Base-by-base conservation (phyloP, 2,797 vertebrate species). In the Silurus aristotelis region DNA sequence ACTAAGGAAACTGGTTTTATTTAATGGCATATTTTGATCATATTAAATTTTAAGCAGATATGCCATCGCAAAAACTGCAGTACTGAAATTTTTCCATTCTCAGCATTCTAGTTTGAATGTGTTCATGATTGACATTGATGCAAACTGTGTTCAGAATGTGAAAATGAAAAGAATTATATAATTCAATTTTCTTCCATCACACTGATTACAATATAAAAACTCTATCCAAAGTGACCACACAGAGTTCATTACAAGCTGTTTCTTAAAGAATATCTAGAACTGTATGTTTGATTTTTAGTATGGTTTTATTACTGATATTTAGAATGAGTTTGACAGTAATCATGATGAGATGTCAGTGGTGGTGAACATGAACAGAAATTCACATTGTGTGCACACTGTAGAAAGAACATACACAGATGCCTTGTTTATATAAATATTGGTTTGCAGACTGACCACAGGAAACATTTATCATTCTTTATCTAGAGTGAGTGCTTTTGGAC, bases 381-480 rank as follows among this genome's bases (percentile, higher is more conserved):
- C 15, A 76, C 38, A n/a, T 55, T 73, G 71, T 52, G 22, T 25
- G 48, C 71, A 73, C 22, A 55, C 20, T 60, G 12, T 15, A 60
- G 20, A 27, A 60, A 60, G 56, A 15, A 38, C 75, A 38, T 60
- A 43, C 68, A 73, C 77, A 85, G 56, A 72, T n/a, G 17, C 27
- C 56, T 60, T 38, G 75, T 8, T 13, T 77, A 22, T 19, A 77
- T 77, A 77, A 77, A 77, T 38, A 38, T 22, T 60, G 56, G 9
- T 22, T 77, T 31, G 2, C 19, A 77, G 5, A 38, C 58, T 80
- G 67, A 72, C 84, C 76, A 80, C 76, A 64, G 66, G 72, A 72
- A 64, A 38, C 67, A 80, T 85, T 67, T 55, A 68, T 52, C 67
- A 61, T 71, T 84, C 58, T 77, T 10, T 55, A 25, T 78, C 73